Conservation (phyloP, 2,888 invertebrate genomes). For the Eilema griseolum region DNA sequence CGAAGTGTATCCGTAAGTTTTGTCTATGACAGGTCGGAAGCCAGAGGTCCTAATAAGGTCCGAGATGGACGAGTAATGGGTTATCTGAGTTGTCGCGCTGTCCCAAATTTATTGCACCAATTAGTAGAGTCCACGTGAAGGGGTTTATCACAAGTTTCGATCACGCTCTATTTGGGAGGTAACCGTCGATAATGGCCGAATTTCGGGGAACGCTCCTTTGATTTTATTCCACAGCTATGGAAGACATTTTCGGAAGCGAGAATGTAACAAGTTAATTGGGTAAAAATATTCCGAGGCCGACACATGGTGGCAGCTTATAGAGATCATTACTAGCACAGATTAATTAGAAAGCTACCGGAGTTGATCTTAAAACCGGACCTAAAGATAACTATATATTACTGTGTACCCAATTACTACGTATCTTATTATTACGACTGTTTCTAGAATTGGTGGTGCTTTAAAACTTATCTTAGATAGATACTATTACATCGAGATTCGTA, state of each 20-base stretch:
- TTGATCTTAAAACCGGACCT: conserved; percentile 63
- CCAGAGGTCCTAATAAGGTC: conserved; percentile 70
- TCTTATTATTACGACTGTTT: conserved; percentile 48
- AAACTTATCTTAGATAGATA: conserved; percentile 33
- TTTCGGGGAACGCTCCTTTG: conserved; percentile 78
- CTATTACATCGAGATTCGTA: conserved; percentile 20
- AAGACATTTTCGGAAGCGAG: conserved; percentile 83
- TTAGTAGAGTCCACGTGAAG: conserved; percentile 83
- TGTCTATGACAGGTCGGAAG: conserved; percentile 63
- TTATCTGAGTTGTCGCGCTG: conserved; percentile 73
- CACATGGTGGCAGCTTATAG: conserved; percentile 71
- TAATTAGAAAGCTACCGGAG: conserved; percentile 73
- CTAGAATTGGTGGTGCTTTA: conserved; percentile 45
- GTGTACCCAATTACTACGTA: conserved; percentile 53
- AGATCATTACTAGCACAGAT: conserved; percentile 72
- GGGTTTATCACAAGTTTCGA: conserved; percentile 77
- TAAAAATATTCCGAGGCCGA: conserved; percentile 75
- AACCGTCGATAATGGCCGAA: conserved; percentile 81
- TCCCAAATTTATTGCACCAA: conserved; percentile 84
- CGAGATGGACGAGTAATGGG: conserved; percentile 64
- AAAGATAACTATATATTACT: conserved; percentile 59
- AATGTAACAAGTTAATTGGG: conserved; percentile 86
- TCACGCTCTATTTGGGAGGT: conserved; percentile 86
- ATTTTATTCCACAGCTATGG: conserved; percentile 67
- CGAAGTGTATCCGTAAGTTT: conserved; percentile 60